phyloP scores from a whole-genome alignment of 2,113 vertebrate genomes.

The Limanda limanda region DNA sequence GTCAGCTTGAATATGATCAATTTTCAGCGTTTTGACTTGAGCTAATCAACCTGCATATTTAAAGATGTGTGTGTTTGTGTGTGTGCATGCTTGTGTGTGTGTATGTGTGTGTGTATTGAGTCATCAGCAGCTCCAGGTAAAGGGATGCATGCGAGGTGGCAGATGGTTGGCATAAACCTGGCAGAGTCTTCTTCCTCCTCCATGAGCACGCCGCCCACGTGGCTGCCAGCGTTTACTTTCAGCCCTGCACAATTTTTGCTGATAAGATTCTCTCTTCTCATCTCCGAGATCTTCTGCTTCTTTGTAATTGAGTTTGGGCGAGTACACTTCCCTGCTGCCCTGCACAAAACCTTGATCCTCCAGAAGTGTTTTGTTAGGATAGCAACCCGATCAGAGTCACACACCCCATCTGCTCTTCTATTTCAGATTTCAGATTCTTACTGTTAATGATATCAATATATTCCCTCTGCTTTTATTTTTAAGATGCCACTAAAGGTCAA shows the following conservation, averaged over 20 bases:
- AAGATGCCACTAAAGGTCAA: too few species aligned
- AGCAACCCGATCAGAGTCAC: too few species aligned
- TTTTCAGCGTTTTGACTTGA: slow-evolving; percentile 4
- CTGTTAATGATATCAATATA: too few species aligned
- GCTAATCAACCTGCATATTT: slow-evolving; percentile 16
- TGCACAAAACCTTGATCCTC: neutral
- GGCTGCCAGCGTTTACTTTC: slow-evolving; percentile 69
- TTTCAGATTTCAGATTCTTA: too few species aligned
- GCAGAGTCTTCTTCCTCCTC: slow-evolving; percentile 48
- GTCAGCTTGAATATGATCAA: neutral
- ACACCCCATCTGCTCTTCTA: too few species aligned
- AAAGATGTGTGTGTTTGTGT: neutral
- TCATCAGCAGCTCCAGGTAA: slow-evolving; percentile 70
- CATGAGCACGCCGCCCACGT: slow-evolving; percentile 54
- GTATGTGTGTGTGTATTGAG: slow-evolving; percentile 45
- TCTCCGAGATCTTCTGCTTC: slow-evolving; percentile 37
- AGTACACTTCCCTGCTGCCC: slow-evolving; percentile 16
- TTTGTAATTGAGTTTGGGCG: too few species aligned
- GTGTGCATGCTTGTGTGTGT: neutral
- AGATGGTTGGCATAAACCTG: slow-evolving; percentile 73
- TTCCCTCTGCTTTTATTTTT: too few species aligned
- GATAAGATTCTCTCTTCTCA: slow-evolving; percentile 48
- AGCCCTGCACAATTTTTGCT: slow-evolving; percentile 54
- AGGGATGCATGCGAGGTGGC: slow-evolving; percentile 68
- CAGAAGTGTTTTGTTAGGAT: too few species aligned